Conservation (phyloP, 37 sponge, comb jelly and placozoan species). For the Cliona cf. orientalis region DNA sequence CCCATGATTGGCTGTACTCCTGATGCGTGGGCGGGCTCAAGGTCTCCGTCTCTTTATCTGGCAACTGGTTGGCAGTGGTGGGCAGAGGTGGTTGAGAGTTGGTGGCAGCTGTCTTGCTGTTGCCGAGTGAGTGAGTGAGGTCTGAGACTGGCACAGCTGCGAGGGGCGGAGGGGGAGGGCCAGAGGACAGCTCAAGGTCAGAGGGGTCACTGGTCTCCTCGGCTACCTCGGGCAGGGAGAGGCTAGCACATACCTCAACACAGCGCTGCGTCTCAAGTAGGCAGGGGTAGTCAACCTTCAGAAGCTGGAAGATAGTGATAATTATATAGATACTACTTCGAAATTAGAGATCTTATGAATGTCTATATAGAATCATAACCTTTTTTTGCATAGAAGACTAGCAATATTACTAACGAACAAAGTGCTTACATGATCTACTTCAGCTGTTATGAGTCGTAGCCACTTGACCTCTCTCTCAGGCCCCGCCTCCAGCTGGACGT, state of each 20-base stretch:
- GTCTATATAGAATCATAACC: neutral
- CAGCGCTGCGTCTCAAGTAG: slow-evolving; percentile 21
- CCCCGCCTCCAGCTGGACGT: slow-evolving; percentile 17
- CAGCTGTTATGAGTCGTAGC: slow-evolving; percentile 32
- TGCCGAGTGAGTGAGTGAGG: neutral
- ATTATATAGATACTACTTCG: neutral
- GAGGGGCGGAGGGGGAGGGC: neutral
- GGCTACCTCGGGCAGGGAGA: neutral
- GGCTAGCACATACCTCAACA: slow-evolving; percentile 48
- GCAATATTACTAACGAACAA: neutral
- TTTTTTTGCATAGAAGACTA: neutral
- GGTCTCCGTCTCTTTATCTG: too few species aligned
- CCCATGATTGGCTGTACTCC: too few species aligned
- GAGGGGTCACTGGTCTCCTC: too few species aligned
- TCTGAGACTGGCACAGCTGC: neutral
- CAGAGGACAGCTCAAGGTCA: neutral
- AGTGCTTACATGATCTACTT: slow-evolving; percentile 50
- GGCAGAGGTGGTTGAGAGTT: neutral
- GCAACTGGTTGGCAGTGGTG: neutral
- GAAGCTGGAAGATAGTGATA: slow-evolving; percentile 28
- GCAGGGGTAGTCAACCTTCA: slow-evolving; percentile 35
- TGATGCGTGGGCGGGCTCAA: too few species aligned
- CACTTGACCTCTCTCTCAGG: slow-evolving; percentile 24
- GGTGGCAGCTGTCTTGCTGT: neutral
- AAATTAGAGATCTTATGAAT: neutral